Evolutionary conservation across 1,140 invertebrate genomes (phyloP).

Genomic region (Stratiolaelaps scimitus): DNA sequence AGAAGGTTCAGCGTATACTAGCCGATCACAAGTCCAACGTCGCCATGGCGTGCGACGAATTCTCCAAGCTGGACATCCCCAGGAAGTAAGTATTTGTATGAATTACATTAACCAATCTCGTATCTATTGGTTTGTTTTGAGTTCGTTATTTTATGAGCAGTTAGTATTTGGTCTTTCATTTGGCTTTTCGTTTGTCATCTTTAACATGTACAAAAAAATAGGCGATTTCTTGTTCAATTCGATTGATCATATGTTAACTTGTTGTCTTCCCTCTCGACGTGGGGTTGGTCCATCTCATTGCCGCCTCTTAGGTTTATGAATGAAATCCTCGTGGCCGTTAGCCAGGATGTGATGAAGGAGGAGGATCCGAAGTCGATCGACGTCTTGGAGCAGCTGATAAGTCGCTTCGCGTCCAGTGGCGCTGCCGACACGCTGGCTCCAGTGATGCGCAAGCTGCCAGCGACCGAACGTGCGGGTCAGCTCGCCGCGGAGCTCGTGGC

Average conservation of each 20-base stretch:
- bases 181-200: too few species aligned
- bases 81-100: constrained; percentile 23
- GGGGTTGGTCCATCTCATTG: too few species aligned
- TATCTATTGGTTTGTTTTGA: not conserved
- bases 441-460: constrained; percentile 10
- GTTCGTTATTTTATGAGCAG: not conserved
- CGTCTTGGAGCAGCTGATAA: constrained; percentile 25
- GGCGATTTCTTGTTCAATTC: too few species aligned
- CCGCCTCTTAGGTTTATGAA: constrained; percentile 12
- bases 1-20: constrained; percentile 6
- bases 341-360: constrained; percentile 7
- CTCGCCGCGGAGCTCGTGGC: constrained; percentile 1
- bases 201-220: too few species aligned
- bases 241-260: too few species aligned
- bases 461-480: not conserved
- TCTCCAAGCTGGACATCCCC: constrained; percentile 28
- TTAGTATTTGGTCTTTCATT: not conserved
- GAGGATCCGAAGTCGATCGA: constrained; percentile 4
- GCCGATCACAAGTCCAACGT: not conserved
- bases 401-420: constrained; percentile 4
- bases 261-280: too few species aligned
- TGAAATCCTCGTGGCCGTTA: constrained; percentile 14
- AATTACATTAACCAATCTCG: not conserved
- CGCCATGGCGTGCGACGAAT: constrained; percentile 10
- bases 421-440: constrained; percentile 9